Percentiles rank a stretch among this genome's conserved stretches.
Conservation (phyloP, 2,888 invertebrate species). For the Campoplex nolae region DNA sequence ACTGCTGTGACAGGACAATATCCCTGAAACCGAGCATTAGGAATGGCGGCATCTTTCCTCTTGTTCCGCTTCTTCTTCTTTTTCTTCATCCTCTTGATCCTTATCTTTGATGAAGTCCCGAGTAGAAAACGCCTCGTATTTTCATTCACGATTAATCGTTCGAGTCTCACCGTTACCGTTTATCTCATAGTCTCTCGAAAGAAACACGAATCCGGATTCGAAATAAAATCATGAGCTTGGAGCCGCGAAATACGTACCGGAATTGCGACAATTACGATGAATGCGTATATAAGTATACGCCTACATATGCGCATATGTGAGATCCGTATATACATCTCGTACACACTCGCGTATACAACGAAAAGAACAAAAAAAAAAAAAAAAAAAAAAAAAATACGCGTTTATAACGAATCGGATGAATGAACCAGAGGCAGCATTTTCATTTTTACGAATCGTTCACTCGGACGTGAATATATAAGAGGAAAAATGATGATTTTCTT, state of each 20-base stretch:
- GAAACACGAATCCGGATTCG: not conserved
- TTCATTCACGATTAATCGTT: not conserved
- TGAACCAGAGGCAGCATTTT: not conserved
- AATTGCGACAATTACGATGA: not conserved
- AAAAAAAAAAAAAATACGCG: not conserved
- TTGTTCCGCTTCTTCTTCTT: slow-evolving; percentile 33
- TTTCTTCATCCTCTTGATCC: not conserved
- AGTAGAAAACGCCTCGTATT: not conserved
- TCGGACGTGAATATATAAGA: not conserved
- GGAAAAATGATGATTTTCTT: not conserved
- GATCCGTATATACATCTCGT: not conserved
- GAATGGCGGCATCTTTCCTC: slow-evolving; percentile 44
- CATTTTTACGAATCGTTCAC: not conserved
- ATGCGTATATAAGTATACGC: slow-evolving; percentile 1
- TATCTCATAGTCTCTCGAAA: not conserved
- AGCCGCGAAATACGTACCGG: not conserved
- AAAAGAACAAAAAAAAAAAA: too few relatives aligned
- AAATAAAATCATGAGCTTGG: not conserved
- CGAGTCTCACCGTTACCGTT: not conserved
- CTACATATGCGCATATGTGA: slow-evolving; percentile 1
- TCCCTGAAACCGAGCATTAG: slow-evolving; percentile 88
- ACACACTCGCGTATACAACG: not conserved
- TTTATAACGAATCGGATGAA: not conserved
- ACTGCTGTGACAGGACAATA: slow-evolving; percentile 99
- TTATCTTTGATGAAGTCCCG: not conserved